Base-by-base conservation (phyloP, 2,113 vertebrate genomes). In the Myiagra hebetior region DNA sequence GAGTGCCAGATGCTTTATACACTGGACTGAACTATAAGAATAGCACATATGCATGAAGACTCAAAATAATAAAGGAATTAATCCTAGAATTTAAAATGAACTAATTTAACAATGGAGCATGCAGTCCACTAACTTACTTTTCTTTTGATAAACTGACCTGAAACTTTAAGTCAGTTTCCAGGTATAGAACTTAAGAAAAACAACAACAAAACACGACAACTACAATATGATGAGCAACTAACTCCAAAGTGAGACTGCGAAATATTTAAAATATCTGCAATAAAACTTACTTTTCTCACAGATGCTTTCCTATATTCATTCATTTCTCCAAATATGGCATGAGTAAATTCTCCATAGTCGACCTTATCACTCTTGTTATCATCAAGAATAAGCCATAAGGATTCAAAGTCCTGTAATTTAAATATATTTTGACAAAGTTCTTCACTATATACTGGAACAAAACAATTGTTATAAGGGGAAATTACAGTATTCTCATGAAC, bases 281-380 rank as follows among this genome's bases (percentile, higher is more conserved):
- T 12, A 39, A 91, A 91, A 96, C 83, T 98, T 98, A 98, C 98
- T 98, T 99, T 99, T 94, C 98, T 94, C 83, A 98, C 98, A 94
- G 98, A 97, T 6, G 98, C 93, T 96, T 99, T 99, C 81, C 98
- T 98, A 44, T 98, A 98, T 92, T 99, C 98, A 69, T 96, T 98
- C 98, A 99, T 99, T 97, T 99, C 98, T 95, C 98, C 99, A 91
- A 98, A 92, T 78, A 98, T 3, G 5, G 95, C 97, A 78, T 39
- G 97, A 80, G 76, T 97, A 85, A 98, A 98, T 80, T 98, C 98
- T 90, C 95, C 87, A 11, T 96, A 98, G 85, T 98, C 95, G 2
- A 98, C 94, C 24, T 84, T 92, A 49, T 42, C 91, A 49, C 93
- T 91, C 55, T 82, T 91, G 73, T 42, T 93, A 3, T 90, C 91